Base-by-base conservation (phyloP, 2,113 vertebrate genomes). In the Dipodomys spectabilis region DNA sequence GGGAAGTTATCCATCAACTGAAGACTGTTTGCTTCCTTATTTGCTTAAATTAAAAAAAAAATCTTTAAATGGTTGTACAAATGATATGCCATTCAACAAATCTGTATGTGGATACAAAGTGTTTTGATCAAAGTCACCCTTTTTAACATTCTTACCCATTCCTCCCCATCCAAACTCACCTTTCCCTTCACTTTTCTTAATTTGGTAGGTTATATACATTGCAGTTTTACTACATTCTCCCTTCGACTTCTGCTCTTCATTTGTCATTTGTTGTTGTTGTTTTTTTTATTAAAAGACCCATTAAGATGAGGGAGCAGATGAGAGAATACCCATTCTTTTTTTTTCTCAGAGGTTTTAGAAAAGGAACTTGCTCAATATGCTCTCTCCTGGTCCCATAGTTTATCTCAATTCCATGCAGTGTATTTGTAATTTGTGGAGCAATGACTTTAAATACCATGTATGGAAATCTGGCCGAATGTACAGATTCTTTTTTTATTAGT, bases 211-310 rank as follows among this genome's bases (percentile, higher is more conserved):
- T 39, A 57, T 57, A 57, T 18, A 57, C 53, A 57, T 57, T 57
- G 15, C 53, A 57, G 12, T 57, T 57, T 57, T 18, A 18, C 53
- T 57, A 57, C 13, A 18, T 57, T 57, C 53, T 57, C 4, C 53
- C 53, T 13, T 57, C 15, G 15, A 57, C 15, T 16, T 57, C 53
- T 39, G 39, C 39, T 57, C 53, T 57, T 13, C 53, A 57, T 57
- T 57, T 16, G 15, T 57, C 53, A 39, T 39, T 39, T 39, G 39
- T 39, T 39, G 39, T 39, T 39, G 39, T 57, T 57, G 69, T 78
- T 90, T 62, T 20, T 92, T 92, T 62, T 62, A 80, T 93, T 94
- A 82, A 92, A 90, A 93, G 88, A 79, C 25, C 60, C n/a, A 64
- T 19, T 89, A 23, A n/a, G 62, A 74, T 83, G 75, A 82, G 64